These are phyloP conservation scores for Epinephelus awoara DNA, from an alignment of 2,797 vertebrate species.

Conservation along the genomic window DNA sequence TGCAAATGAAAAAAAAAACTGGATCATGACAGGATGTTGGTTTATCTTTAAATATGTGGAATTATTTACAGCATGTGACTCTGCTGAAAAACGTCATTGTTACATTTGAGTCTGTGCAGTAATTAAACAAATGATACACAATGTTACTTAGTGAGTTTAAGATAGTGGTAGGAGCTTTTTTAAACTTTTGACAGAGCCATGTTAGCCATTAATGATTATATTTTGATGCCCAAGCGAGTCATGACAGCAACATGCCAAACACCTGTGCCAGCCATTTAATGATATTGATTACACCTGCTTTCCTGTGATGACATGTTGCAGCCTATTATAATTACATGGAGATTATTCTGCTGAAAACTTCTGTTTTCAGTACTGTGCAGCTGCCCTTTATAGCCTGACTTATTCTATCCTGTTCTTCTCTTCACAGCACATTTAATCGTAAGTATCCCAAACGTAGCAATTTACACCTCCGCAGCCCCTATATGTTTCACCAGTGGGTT, in stretches of 20 bases:
- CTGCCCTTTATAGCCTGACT: not conserved
- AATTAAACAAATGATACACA: too few species aligned
- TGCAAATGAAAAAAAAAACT: too few species aligned
- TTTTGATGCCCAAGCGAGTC: not conserved
- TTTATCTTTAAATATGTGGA: too few species aligned
- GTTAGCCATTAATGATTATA: not conserved
- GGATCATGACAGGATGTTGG: too few species aligned
- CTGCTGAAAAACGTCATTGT: too few species aligned
- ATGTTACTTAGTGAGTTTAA: too few species aligned
- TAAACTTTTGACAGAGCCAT: too few species aligned
- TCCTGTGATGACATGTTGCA: not conserved
- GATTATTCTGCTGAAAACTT: not conserved
- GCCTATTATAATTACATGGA: not conserved
- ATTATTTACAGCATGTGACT: too few species aligned
- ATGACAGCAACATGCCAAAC: not conserved
- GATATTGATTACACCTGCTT: not conserved
- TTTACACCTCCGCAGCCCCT: not conserved
- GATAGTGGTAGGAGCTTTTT: too few species aligned
- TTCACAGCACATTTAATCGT: not conserved
- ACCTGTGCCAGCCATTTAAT: not conserved
- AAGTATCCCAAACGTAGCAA: not conserved
- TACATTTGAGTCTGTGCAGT: too few species aligned
- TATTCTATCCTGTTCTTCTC: not conserved
- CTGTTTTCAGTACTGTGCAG: not conserved
- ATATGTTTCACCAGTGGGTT: slow-evolving; percentile 6